These are phyloP conservation scores for Pseudomyrmex dendroicus DNA, from an alignment of 1,140 invertebrate species.

Conservation along the genomic window DNA sequence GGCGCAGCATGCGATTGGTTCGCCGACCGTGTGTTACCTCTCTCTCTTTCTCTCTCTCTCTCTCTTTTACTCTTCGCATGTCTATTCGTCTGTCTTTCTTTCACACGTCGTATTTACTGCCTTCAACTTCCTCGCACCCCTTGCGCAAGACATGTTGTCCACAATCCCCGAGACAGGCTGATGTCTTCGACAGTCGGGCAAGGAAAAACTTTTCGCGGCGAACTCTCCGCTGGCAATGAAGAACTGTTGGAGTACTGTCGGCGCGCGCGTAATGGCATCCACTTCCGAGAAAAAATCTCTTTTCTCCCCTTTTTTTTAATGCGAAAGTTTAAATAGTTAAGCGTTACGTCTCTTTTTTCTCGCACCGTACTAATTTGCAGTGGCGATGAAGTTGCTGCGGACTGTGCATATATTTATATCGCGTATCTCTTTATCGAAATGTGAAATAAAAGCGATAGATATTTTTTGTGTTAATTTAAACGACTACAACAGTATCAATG, in stretches of 20 bases:
- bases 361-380: not conserved
- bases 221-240: not conserved
- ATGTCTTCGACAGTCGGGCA: conserved; percentile 10
- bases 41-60: conserved; percentile 59
- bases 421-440: conserved; percentile 20
- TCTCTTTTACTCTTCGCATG: conserved; percentile 22
- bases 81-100: conserved; percentile 62
- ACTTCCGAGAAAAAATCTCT: not conserved
- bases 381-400: conserved; percentile 1
- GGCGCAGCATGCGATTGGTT: conserved; percentile 81
- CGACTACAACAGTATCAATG: conserved; percentile 3
- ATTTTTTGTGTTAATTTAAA: conserved; percentile 5
- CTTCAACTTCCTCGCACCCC: conserved; percentile 55
- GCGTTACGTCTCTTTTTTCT: not conserved
- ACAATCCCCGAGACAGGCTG: not conserved
- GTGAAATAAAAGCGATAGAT: conserved; percentile 43
- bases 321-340: not conserved
- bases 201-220: conserved; percentile 9
- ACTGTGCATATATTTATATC: conserved; percentile 3
- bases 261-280: not conserved
- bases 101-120: conserved; percentile 60
- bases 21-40: conserved; percentile 70
- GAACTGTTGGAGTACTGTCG: not conserved
- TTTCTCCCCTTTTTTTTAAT: not conserved
- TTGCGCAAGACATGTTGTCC: not conserved